phyloP scores from a whole-genome alignment of 1,140 invertebrate species.

The Ephestia elutella region DNA sequence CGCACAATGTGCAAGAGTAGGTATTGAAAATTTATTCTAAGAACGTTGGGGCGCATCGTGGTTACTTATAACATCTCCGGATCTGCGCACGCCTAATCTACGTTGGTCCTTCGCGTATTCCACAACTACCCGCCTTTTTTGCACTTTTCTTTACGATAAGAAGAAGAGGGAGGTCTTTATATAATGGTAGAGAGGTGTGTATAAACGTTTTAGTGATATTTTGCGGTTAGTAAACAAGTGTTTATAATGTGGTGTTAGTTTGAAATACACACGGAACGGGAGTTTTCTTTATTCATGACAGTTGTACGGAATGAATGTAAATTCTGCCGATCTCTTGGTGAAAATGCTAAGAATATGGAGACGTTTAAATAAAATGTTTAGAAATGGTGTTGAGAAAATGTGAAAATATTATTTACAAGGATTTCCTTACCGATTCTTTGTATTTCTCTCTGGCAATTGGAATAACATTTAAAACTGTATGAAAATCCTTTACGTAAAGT shows the following conservation, averaged over 20 bases:
- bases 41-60: conserved; percentile 51
- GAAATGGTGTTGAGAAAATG: background rate
- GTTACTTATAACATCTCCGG: conserved; percentile 55
- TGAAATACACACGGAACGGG: conserved; percentile 22
- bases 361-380: background rate
- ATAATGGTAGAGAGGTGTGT: conserved; percentile 31
- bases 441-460: too few species aligned
- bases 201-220: conserved; percentile 43
- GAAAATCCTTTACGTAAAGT: too few species aligned
- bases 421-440: too few species aligned
- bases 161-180: conserved; percentile 22
- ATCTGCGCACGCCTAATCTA: conserved; percentile 30
- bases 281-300: conserved; percentile 1
- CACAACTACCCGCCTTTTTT: background rate
- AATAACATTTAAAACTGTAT: too few species aligned
- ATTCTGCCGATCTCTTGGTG: background rate
- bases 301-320: conserved; percentile 15
- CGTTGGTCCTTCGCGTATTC: conserved; percentile 18
- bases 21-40: conserved; percentile 70
- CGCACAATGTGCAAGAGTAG: conserved; percentile 27
- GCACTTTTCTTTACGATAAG: background rate
- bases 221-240: conserved; percentile 51
- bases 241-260: conserved; percentile 56
- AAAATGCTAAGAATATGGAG: background rate
- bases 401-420: too few species aligned